Percentiles rank a stretch among this genome's conserved stretches.
Conservation (phyloP, 2,888 invertebrate species). For the Eugnorisma glareosa region DNA sequence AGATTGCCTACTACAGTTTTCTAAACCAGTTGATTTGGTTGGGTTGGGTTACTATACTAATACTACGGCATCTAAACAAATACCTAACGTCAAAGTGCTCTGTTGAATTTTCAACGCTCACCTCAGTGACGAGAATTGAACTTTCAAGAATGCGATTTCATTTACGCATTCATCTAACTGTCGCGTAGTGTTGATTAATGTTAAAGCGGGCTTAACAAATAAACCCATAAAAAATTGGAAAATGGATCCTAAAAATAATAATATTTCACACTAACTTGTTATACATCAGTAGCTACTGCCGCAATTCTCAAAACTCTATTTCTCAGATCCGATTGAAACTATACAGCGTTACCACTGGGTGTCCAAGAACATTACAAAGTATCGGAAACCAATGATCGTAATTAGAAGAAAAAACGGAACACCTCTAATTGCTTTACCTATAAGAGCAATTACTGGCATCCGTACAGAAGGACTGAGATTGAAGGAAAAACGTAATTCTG, state of each 20-base stretch:
- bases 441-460: constrained; percentile 61
- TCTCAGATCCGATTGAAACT: constrained; percentile 20
- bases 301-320: constrained; percentile 13
- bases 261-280: not conserved
- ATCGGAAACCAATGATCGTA: constrained; percentile 56
- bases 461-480: constrained; percentile 39
- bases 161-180: not conserved
- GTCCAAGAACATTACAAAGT: constrained; percentile 46
- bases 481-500: constrained; percentile 57
- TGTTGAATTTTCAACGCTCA: not conserved
- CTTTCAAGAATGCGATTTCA: not conserved
- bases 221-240: too few relatives aligned
- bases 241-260: not conserved
- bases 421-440: constrained; percentile 56
- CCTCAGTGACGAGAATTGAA: not conserved
- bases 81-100: not conserved
- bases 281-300: constrained; percentile 3
- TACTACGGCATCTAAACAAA: not conserved
- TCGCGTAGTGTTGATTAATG: not conserved
- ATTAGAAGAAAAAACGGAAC: constrained; percentile 61
- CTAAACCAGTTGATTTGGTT: not conserved
- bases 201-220: not conserved
- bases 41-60: too few relatives aligned
- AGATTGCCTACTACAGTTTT: not conserved
- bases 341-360: constrained; percentile 16